These are phyloP conservation scores for Eristalis pertinax DNA, from an alignment of 2,888 invertebrate species.

Conservation along the genomic window DNA sequence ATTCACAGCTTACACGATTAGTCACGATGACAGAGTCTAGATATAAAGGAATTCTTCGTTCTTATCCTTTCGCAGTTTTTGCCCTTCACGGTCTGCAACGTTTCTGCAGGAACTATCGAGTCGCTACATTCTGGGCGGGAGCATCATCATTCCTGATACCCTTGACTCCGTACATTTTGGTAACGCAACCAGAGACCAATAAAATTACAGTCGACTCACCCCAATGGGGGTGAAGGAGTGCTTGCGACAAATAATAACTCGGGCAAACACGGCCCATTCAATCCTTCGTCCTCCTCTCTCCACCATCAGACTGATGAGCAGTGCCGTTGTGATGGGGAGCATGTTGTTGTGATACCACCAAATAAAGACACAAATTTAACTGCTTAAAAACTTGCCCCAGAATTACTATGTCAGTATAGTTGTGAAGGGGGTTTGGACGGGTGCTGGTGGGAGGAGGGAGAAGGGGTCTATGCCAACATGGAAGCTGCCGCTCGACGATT, in stretches of 20 bases:
- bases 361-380: slow-evolving; percentile 69
- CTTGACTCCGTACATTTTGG: slow-evolving; percentile 49
- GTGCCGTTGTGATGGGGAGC: slow-evolving; percentile 8
- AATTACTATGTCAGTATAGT: slow-evolving; percentile 53
- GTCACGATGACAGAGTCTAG: slow-evolving; percentile 32
- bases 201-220: slow-evolving; percentile 27
- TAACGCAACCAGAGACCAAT: slow-evolving; percentile 42
- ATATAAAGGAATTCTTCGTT: slow-evolving; percentile 44
- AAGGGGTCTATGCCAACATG: slow-evolving; percentile 39
- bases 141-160: too few relatives aligned
- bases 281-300: background rate
- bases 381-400: slow-evolving; percentile 58
- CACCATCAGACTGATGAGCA: background rate
- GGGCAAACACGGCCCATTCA: slow-evolving; percentile 55
- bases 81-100: background rate
- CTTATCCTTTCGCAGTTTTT: slow-evolving; percentile 24
- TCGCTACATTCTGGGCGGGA: background rate
- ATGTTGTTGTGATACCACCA: slow-evolving; percentile 49
- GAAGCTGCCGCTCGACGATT: slow-evolving; percentile 43
- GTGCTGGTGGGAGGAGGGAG: background rate
- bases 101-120: background rate
- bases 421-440: background rate
- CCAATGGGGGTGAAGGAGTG: slow-evolving; percentile 9
- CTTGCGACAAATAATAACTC: slow-evolving; percentile 67
- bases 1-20: slow-evolving; percentile 53